Percentiles rank a stretch among this genome's conserved stretches.
Conservation (phyloP, 2,113 vertebrate species). For the Cygnus buccinator region DNA sequence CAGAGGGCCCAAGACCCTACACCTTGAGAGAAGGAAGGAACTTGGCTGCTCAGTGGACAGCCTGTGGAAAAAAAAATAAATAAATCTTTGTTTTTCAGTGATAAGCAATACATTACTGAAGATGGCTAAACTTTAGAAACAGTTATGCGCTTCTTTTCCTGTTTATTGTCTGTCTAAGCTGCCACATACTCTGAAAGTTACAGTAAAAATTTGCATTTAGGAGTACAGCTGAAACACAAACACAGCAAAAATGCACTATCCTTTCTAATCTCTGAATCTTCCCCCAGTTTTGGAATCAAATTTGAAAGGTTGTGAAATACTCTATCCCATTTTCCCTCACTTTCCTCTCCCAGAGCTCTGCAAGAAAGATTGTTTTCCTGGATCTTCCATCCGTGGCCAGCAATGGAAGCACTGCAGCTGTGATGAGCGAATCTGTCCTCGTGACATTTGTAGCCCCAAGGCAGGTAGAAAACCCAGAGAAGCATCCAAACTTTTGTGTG, state of each 20-base stretch:
- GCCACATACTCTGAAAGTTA: not conserved
- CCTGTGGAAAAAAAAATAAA: no score
- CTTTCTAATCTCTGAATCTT: not conserved
- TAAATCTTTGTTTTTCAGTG: not conserved
- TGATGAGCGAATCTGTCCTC: slow-evolving; percentile 66
- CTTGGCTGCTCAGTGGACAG: not conserved
- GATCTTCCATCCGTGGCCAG: slow-evolving; percentile 36
- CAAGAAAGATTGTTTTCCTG: slow-evolving; percentile 36
- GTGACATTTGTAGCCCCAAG: slow-evolving; percentile 51
- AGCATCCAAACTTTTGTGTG: slow-evolving; percentile 36
- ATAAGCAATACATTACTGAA: not conserved
- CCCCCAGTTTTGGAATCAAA: slow-evolving; percentile 7
- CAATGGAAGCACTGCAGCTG: slow-evolving; percentile 57
- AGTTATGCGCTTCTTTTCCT: not conserved
- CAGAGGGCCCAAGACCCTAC: not conserved
- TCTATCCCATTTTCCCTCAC: not conserved
- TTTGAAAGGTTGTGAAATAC: not conserved
- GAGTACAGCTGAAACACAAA: not conserved
- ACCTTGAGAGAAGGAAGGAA: not conserved
- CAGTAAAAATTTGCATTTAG: not conserved
- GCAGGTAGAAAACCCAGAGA: slow-evolving; percentile 55
- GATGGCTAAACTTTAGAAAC: slow-evolving; percentile 9
- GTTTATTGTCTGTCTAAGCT: not conserved
- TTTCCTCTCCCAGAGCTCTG: not conserved
- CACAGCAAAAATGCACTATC: not conserved